These are phyloP conservation scores for Amiota mariae DNA, from an alignment of 2,888 invertebrate species.

Conservation along the genomic window DNA sequence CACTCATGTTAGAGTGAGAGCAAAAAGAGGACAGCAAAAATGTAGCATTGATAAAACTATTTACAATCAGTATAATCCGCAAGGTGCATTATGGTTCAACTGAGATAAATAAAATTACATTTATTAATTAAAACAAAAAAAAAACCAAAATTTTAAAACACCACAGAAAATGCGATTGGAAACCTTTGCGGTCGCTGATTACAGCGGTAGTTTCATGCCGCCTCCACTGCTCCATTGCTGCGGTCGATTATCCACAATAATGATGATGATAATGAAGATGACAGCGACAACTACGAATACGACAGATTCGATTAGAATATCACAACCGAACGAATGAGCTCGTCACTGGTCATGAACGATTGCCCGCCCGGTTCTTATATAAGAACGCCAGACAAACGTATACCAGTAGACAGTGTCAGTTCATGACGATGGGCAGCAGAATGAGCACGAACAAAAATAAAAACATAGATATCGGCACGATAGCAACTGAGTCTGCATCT, in stretches of 20 bases:
- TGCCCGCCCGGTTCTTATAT: conserved; percentile 7
- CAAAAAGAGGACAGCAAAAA: not conserved
- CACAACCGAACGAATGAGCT: not conserved
- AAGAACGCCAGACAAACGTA: not conserved
- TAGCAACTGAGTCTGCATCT: not conserved
- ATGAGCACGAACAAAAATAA: conserved; percentile 1
- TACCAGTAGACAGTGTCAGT: conserved; percentile 19
- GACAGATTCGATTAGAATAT: no score
- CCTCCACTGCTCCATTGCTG: not conserved
- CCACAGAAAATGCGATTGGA: not conserved
- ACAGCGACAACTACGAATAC: no score
- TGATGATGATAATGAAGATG: not conserved
- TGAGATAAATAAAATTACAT: not conserved
- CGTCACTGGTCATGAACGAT: not conserved
- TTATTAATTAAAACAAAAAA: not conserved
- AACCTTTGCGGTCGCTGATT: conserved; percentile 26
- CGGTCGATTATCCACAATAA: not conserved
- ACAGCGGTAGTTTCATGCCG: conserved; percentile 10
- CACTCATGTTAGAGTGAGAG: not conserved
- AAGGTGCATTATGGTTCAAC: not conserved
- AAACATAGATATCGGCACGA: not conserved
- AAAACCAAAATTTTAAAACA: not conserved
- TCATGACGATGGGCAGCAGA: conserved; percentile 22
- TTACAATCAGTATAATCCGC: not conserved
- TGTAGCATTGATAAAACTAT: not conserved